Conservation (phyloP, 2,113 vertebrate species). For the Aptenodytes forsteri region DNA sequence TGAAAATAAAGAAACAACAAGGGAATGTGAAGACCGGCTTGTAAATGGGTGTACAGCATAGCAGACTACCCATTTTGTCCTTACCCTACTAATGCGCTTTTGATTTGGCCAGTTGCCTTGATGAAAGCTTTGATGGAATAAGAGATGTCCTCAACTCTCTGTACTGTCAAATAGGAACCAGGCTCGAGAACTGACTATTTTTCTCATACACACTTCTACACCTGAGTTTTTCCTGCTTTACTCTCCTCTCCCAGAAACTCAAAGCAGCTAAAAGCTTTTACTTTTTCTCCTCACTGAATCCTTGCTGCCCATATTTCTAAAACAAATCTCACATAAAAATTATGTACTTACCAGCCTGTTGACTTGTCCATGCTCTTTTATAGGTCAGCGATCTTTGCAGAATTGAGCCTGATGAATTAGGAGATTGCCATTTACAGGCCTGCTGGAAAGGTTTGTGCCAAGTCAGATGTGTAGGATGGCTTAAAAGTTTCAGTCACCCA, state of each 20-base stretch:
- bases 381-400: not conserved
- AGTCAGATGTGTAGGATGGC: not conserved
- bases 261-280: not conserved
- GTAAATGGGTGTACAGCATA: not conserved
- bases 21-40: not conserved
- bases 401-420: not conserved
- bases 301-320: not conserved
- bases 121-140: not conserved
- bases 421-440: not conserved
- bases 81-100: rapidly evolving
- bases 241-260: not conserved
- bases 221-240: not conserved
- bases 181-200: not conserved
- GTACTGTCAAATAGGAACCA: not conserved
- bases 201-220: not conserved
- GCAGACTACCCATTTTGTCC: not conserved
- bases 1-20: not conserved
- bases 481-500: not conserved
- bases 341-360: not conserved
- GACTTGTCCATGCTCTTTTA: not conserved
- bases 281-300: not conserved
- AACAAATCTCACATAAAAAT: not conserved
- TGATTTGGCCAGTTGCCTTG: not conserved
- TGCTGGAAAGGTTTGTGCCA: not conserved
- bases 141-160: not conserved